Evolutionary conservation across 2,113 vertebrate species (phyloP).

Genomic region (Hyperoodon ampullatus): DNA sequence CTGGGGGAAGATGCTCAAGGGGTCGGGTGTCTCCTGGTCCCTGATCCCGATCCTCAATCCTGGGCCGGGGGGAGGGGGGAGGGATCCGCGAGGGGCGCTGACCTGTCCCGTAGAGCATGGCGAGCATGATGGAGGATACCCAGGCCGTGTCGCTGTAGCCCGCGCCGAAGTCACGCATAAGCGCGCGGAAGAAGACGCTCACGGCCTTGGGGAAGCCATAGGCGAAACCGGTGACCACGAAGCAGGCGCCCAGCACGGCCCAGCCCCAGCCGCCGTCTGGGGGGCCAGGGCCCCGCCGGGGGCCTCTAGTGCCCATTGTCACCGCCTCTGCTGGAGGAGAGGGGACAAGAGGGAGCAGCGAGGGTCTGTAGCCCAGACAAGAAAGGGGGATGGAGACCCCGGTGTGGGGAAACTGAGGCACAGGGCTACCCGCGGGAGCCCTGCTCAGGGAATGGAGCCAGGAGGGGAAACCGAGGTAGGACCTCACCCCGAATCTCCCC

Average conservation of each 20-base stretch:
- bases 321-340: slow-evolving; percentile 8
- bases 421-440: accelerated
- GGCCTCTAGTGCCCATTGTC: slow-evolving; percentile 80
- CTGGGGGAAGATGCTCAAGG: not conserved
- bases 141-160: slow-evolving; percentile 90
- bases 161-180: slow-evolving; percentile 87
- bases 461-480: not conserved
- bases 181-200: slow-evolving; percentile 89
- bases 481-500: not conserved
- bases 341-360: not conserved
- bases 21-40: not conserved
- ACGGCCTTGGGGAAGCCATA: slow-evolving; percentile 89
- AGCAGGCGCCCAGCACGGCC: slow-evolving; percentile 86
- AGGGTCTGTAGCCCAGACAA: not conserved
- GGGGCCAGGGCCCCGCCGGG: slow-evolving; percentile 77
- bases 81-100: not conserved
- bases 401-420: not conserved
- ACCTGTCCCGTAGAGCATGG: slow-evolving; percentile 90
- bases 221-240: slow-evolving; percentile 88
- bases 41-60: not conserved
- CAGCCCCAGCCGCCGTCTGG: slow-evolving; percentile 89
- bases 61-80: not conserved
- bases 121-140: slow-evolving; percentile 90
- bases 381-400: not conserved
- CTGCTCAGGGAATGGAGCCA: not conserved